Percentiles rank a stretch among this genome's conserved stretches.
Conservation (phyloP, 2,113 vertebrate species). For the Mormyrus lacerda region DNA sequence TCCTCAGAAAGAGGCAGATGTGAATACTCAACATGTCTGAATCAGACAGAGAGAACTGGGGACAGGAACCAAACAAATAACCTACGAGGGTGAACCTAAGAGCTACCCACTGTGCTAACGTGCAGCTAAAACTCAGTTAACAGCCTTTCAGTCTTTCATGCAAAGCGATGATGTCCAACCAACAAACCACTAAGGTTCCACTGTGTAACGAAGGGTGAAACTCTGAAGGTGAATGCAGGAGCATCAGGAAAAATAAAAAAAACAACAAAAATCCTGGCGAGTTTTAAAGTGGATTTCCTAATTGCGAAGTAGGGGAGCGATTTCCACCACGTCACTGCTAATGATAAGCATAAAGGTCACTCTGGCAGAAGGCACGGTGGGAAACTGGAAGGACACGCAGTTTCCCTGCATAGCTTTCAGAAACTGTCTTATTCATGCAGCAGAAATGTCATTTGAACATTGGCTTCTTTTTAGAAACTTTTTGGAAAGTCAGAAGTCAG, state of each 20-base stretch:
- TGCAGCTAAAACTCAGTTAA: neutral
- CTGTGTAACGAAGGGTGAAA: neutral
- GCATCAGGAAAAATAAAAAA: neutral
- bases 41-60: neutral
- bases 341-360: neutral
- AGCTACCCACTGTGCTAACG: neutral
- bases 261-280: neutral
- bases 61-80: neutral
- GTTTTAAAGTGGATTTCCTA: neutral
- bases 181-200: neutral
- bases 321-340: neutral
- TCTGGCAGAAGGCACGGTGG: neutral
- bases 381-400: neutral
- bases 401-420: neutral
- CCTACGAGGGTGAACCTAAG: neutral
- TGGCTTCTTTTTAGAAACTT: neutral
- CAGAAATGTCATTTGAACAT: neutral
- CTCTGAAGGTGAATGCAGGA: neutral
- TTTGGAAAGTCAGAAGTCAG: neutral
- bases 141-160: neutral
- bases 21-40: neutral
- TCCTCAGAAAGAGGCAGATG: neutral
- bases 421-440: neutral
- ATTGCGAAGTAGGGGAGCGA: neutral
- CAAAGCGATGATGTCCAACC: neutral